Percentiles rank a stretch among this genome's conserved stretches.
These are phyloP conservation scores for Sparus aurata DNA, from an alignment of 2,797 vertebrate genomes.

Conservation along the genomic window DNA sequence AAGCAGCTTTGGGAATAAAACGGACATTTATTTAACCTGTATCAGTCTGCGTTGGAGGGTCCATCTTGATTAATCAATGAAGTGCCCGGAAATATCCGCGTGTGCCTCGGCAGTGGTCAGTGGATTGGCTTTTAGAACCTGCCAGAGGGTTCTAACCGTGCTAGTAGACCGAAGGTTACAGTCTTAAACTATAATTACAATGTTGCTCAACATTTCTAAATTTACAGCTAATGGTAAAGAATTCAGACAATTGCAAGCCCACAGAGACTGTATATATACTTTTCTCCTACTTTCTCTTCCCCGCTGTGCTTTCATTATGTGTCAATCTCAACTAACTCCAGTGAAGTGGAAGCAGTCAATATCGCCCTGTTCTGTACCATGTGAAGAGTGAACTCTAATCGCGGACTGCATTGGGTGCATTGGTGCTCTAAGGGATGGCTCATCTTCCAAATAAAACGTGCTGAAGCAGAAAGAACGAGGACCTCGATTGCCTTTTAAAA, in stretches of 20 bases:
- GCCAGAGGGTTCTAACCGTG: not conserved
- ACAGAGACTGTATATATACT: constrained; percentile 42
- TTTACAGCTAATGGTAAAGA: constrained; percentile 35
- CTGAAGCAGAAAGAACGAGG: constrained; percentile 77
- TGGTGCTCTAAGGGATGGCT: constrained; percentile 70
- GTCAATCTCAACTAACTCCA: constrained; percentile 80
- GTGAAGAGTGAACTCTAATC: constrained; percentile 78
- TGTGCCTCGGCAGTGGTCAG: too few species aligned
- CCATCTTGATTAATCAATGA: not conserved
- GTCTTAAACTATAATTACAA: not conserved
- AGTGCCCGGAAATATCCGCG: too few species aligned
- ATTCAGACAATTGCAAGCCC: constrained; percentile 34
- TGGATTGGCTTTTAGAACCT: not conserved
- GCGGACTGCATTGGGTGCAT: constrained; percentile 72
- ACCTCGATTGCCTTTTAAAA: constrained; percentile 75
- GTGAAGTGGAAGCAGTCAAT: constrained; percentile 85
- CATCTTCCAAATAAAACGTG: constrained; percentile 77
- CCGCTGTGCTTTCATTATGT: constrained; percentile 79
- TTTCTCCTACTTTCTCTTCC: constrained; percentile 48
- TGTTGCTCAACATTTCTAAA: constrained; percentile 4
- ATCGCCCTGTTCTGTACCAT: constrained; percentile 75
- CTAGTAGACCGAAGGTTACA: not conserved
- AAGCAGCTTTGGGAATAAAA: not conserved
- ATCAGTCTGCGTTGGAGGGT: not conserved
- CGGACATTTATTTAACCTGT: constrained; percentile 1